Evolutionary conservation across 2,888 invertebrate species (phyloP), one percentile per base, ranked within the genome.

Genomic region (Osedax fenrisi): DNA sequence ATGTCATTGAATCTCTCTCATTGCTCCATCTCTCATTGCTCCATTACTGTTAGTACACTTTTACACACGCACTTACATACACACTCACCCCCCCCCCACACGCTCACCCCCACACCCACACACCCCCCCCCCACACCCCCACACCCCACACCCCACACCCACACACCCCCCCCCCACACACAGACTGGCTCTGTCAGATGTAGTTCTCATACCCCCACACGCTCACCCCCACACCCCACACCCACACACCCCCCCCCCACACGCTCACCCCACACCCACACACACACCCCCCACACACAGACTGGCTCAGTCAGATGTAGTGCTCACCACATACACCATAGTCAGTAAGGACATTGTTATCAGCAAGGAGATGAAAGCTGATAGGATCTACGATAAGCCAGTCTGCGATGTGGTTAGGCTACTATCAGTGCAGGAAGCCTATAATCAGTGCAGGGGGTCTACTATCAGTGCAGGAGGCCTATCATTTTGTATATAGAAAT

Each of bases 291-390:
- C 23, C 64, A 2, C 23, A 21, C 74, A 22, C 77, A 86, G 87
- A 76, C 85, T 94, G 67, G 89, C 90, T 0, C 85, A 87, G 62
- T 85, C 89, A 82, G 92, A 95, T 84, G 85, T 96, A 0, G 93
- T 96, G 0, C 86, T 94, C 62, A 94, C 95, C 17, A 94, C 95
- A 0, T 96, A 94, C 81, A 89, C 90, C 67, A 88, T 92, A 73
- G 87, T 86, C 17, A 80, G 81, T 26, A 83, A 81, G 73, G 75
- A 77, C 77, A 82, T 86, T 24, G 82, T 81, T 1, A 75, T 79
- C 2, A 78, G 80, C 26, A 80, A 81, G 13, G 76, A 75, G 2
- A 78, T 79, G 72, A 79, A 79, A 67, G 82, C 70, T 75, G 77
- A 74, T 80, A 79, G 23, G 1, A 72, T 66, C 22, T 76, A 77